These are phyloP conservation scores for Rhodophaea formosa DNA, from an alignment of 2,888 invertebrate species.

Conservation along the genomic window DNA sequence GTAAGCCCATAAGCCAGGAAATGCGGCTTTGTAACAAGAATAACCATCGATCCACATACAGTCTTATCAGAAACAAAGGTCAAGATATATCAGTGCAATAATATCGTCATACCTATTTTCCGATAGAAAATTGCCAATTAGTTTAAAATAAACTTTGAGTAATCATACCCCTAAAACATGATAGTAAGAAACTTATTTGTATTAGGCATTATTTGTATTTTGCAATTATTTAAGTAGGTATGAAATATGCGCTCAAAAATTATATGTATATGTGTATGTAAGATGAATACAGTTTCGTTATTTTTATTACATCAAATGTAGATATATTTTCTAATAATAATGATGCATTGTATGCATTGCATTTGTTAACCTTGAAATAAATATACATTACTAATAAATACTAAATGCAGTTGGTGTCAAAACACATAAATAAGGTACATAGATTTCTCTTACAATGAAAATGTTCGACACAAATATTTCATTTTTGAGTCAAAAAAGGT, in stretches of 20 bases:
- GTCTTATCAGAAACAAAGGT: constrained; percentile 3
- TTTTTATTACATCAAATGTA: no score
- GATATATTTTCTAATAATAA: background rate
- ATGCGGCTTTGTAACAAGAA: background rate
- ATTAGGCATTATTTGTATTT: background rate
- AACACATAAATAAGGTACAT: background rate
- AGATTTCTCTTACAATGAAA: background rate
- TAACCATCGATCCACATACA: background rate
- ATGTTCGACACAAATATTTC: background rate
- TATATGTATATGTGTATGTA: background rate
- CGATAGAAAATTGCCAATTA: background rate
- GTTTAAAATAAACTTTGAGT: background rate
- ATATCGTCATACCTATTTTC: background rate
- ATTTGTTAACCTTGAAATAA: background rate
- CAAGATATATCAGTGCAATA: background rate
- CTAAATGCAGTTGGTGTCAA: background rate
- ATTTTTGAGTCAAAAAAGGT: background rate
- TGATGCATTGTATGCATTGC: no score
- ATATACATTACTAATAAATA: background rate
- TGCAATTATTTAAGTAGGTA: background rate
- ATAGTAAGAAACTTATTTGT: background rate
- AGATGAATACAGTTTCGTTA: background rate
- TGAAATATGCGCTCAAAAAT: background rate
- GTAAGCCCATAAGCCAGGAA: background rate
- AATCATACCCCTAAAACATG: no score